Evolutionary conservation across 23 tunicate genomes (phyloP), one percentile per base, ranked within the genome.

Genomic region (Diplosoma virens): DNA sequence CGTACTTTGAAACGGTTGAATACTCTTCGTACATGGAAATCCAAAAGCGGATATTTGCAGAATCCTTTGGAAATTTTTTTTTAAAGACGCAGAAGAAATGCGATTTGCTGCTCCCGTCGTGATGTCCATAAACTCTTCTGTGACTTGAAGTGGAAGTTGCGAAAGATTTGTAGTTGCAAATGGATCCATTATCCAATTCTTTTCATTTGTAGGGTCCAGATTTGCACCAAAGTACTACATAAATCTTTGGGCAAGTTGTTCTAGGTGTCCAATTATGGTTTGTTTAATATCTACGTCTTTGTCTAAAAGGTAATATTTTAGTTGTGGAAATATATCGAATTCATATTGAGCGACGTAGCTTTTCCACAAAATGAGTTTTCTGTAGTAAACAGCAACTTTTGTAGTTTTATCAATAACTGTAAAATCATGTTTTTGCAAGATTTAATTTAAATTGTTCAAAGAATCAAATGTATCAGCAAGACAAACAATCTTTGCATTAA

Each of bases 391-490:
- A 30, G 81, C 27, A 60, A 61, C 18, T 61, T 78, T 78, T 16
- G 82, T 73, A 30, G 35, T 61, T 53, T 68, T 53, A 34, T 68
- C 75, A 68, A 78, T 78, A 27, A 78, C 32, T 24, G 82, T 78
- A 45, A 78, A 78, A 9, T 59, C 82, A 64, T 73, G 14, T 61
- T 73, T 73, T 61, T 78, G 82, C 72, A 78, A 61, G 59, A 59
- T 61, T 78, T 37, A 23, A 46, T 78, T 78, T n/a, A 61, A 18
- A 30, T 20, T 30, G 81, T 76, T 76, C 81, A 76, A 53, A 27
- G 69, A 58, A 25, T 76, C 69, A 78, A 78, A 78, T 78, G 41
- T 78, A 68, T 78, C 73, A 41, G 82, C 72, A 37, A 78, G 30
- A 37, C 64, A 78, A 36, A 73, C 59, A 59, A 78, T 22, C 36